phyloP scores from a whole-genome alignment of 2,797 vertebrate species.

The Pangasius djambal region DNA sequence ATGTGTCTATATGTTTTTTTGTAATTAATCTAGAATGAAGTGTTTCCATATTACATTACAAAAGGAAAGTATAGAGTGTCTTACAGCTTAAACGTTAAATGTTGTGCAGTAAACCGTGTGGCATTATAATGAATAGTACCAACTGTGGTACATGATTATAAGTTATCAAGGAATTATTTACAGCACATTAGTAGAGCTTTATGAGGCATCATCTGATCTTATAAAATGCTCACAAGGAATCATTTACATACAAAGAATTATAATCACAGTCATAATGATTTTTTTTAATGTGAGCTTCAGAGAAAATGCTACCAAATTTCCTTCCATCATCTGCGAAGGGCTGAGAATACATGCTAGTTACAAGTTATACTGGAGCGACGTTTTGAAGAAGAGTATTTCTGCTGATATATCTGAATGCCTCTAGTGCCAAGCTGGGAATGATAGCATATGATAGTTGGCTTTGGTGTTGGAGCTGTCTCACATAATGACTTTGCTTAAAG shows the following conservation, averaged over 20 bases:
- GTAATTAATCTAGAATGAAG: neutral
- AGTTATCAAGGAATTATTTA: neutral
- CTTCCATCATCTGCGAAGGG: neutral
- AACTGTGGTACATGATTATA: neutral
- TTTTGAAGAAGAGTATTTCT: slow-evolving; percentile 12
- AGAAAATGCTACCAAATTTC: slow-evolving; percentile 9
- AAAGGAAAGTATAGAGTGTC: neutral
- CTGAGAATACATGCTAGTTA: neutral
- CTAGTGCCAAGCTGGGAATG: slow-evolving; percentile 1
- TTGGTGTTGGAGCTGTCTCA: neutral
- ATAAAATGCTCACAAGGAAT: neutral
- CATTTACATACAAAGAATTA: neutral
- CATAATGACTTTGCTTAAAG: neutral
- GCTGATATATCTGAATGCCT: slow-evolving; percentile 21
- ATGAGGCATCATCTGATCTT: neutral
- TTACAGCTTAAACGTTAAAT: neutral
- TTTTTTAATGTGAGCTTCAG: neutral
- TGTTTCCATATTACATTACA: neutral
- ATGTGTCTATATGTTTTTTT: neutral
- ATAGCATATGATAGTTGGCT: neutral
- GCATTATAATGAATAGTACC: neutral
- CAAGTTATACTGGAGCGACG: neutral
- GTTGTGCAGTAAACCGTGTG: neutral
- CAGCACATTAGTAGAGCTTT: neutral
- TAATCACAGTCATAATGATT: neutral